A percentile compares a stretch with the other conserved stretches of the same genome.
Conservation (phyloP, 2,888 invertebrate genomes). For the Physocephala rufipes region DNA sequence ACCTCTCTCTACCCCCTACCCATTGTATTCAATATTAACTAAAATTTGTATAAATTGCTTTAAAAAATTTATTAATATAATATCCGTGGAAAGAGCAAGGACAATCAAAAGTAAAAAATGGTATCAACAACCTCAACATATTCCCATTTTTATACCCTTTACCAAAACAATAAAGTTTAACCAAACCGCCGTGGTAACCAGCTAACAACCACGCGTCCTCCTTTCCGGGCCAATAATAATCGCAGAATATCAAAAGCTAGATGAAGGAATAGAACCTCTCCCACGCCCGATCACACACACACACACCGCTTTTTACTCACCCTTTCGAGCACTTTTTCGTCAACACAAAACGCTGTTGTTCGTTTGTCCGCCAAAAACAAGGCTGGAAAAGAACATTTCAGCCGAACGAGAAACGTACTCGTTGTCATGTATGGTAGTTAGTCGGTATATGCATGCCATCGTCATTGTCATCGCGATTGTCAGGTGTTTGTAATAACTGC, state of each 20-base stretch:
- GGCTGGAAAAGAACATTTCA: neutral
- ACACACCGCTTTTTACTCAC: constrained; percentile 14
- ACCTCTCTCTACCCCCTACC: too few relatives aligned
- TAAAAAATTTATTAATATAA: too few relatives aligned
- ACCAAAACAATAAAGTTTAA: neutral
- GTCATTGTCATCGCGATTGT: constrained; percentile 50
- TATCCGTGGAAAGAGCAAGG: too few relatives aligned
- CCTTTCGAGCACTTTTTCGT: neutral
- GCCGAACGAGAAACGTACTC: too few relatives aligned
- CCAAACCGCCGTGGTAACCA: constrained; percentile 34
- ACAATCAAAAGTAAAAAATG: too few relatives aligned
- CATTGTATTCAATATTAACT: too few relatives aligned
- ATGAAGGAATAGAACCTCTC: constrained; percentile 19
- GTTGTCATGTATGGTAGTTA: neutral
- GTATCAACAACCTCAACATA: constrained; percentile 12
- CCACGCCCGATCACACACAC: too few relatives aligned
- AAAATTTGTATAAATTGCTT: too few relatives aligned
- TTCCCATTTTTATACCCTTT: constrained; percentile 15
- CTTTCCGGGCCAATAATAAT: constrained; percentile 55
- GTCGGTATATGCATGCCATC: too few relatives aligned
- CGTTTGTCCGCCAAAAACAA: neutral
- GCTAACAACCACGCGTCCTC: constrained; percentile 57
- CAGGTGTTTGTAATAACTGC: constrained; percentile 42
- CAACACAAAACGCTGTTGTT: neutral
- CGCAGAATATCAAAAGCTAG: constrained; percentile 41